These are phyloP conservation scores for Drosophila simulans DNA, from an alignment of 1,140 invertebrate species.

Conservation along the genomic window DNA sequence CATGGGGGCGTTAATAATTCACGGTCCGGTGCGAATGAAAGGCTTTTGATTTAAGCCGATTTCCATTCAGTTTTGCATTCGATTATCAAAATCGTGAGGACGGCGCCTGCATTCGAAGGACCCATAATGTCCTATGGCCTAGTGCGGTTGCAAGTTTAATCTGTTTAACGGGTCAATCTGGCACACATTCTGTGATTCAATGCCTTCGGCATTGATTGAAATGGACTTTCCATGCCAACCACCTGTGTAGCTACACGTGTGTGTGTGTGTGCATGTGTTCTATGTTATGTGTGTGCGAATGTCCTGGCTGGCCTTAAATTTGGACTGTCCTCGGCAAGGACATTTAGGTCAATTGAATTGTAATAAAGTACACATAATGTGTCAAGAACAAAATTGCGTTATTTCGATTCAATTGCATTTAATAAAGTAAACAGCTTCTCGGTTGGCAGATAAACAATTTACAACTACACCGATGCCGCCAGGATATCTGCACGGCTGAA, in stretches of 20 bases:
- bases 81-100: constrained; percentile 33
- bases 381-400: constrained; percentile 39
- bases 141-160: constrained; percentile 33
- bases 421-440: constrained; percentile 56
- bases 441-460: constrained; percentile 41
- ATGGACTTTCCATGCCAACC: constrained; percentile 43
- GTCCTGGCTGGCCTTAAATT: constrained; percentile 24
- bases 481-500: constrained; percentile 20
- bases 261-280: background rate
- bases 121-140: background rate
- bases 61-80: constrained; percentile 39
- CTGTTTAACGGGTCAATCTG: constrained; percentile 31
- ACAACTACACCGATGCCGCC: constrained; percentile 4
- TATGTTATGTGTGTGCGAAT: constrained; percentile 4
- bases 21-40: constrained; percentile 10
- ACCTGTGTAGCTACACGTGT: background rate
- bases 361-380: constrained; percentile 60
- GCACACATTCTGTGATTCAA: constrained; percentile 27
- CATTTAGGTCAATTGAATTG: constrained; percentile 69
- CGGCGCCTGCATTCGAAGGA: constrained; percentile 10
- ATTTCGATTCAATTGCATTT: constrained; percentile 55
- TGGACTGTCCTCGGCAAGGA: constrained; percentile 6
- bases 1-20: constrained; percentile 31
- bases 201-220: constrained; percentile 54
- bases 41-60: constrained; percentile 28